A percentile compares a stretch with the other conserved stretches of the same genome.
phyloP scores from a whole-genome alignment of 2,113 vertebrate species.

The Tautogolabrus adspersus region DNA sequence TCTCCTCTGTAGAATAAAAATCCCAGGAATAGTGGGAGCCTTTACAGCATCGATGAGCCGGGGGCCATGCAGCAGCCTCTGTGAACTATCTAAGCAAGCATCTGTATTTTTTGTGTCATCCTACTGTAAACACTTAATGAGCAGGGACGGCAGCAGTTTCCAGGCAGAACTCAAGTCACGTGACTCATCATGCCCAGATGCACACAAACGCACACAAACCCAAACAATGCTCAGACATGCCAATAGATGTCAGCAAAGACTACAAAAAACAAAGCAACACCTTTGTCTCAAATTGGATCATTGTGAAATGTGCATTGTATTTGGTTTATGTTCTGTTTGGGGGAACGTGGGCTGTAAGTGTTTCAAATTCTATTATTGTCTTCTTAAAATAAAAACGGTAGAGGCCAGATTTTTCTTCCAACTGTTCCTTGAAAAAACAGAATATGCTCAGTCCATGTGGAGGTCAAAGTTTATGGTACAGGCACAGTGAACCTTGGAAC shows the following conservation, averaged over 20 bases:
- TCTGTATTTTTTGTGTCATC: conserved; percentile 23
- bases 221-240: conserved; percentile 8
- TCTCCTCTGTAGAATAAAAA: background rate
- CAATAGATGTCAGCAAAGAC: conserved; percentile 77
- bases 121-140: conserved; percentile 38
- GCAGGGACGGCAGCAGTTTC: conserved; percentile 59
- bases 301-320: background rate
- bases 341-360: background rate
- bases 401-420: too few relatives aligned
- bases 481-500: too few relatives aligned
- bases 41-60: conserved; percentile 34
- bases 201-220: background rate
- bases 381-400: too few relatives aligned
- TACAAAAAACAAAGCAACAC: background rate
- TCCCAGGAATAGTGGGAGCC: background rate
- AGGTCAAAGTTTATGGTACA: too few relatives aligned
- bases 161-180: conserved; percentile 71
- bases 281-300: background rate
- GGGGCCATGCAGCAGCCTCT: background rate
- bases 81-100: conserved; percentile 40
- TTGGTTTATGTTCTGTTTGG: background rate
- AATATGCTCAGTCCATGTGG: too few relatives aligned
- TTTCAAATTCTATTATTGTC: background rate
- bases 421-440: background rate
- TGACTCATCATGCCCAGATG: conserved; percentile 37